Evolutionary conservation across 2,113 vertebrate genomes (phyloP), one percentile per base, ranked within the genome.

Genomic region (Psittacara wagleri): DNA sequence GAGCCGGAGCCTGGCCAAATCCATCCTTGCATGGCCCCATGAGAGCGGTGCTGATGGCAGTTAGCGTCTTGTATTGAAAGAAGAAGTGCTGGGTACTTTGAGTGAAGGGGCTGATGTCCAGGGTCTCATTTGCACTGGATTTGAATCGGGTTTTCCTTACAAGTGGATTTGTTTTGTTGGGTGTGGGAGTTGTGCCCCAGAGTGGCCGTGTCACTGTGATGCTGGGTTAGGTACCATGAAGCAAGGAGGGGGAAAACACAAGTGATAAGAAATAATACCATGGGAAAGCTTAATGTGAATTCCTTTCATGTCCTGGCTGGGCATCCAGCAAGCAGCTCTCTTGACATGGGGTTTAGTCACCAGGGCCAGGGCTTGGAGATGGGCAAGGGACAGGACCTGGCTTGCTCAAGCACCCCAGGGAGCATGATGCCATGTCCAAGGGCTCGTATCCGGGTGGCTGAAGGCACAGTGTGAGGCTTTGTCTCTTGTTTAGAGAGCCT

Each of bases 401-500:
- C 17, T 27, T 80, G 10, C 37, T 85, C 0, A 2, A 31, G 43
- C 1, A 0, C 43, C 23, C 75, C 6, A 2, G 79, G 41, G 43
- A 79, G 7, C 54, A 49, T 5, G 10, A 3, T 31, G 24, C 51
- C 51, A 82, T 16, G 16, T 74, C 27, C 3, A 29, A 69, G 54
- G 28, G 77, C 67, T 79, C 0, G 0, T 86, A 63, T 49, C 37
- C 2, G 1, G 57, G 33, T 68, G 63, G 49, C 92, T 78, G 88
- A 31, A 90, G 69, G 57, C 86, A 51, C 5, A 22, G 33, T 24
- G 63, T 0, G 2, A 79, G 63, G 39, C 80, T 92, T 84, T 49
- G 46, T 48, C 85, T 92, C 74, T 86, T 95, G 85, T 67, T 87
- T 88, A 54, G 88, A 90, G 70, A 83, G 55, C 39, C 62, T 82